Evolutionary conservation across 2,797 vertebrate genomes (phyloP).

Genomic region (Lepidocolaptes lacrymiger): DNA sequence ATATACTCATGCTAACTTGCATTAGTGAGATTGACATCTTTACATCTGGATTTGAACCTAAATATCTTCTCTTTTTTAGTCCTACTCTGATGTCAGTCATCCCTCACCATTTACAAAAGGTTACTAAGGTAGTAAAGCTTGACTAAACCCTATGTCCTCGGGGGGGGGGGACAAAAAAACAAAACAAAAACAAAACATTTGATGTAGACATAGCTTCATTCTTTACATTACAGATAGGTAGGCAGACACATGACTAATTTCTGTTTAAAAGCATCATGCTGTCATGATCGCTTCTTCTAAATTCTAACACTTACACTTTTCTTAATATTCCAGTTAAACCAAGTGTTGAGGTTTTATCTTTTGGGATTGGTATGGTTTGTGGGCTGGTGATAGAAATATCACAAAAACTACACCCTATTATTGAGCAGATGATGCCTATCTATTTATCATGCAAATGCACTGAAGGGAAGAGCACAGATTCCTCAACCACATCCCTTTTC

Average conservation of each 20-base stretch:
- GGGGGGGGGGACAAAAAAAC: neutral
- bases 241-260: conserved; percentile 16
- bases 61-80: neutral
- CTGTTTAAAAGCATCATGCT: neutral
- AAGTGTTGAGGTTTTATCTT: neutral
- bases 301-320: neutral
- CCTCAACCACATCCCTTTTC: neutral
- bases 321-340: conserved; percentile 24
- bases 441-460: neutral
- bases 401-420: neutral
- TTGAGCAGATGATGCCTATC: neutral
- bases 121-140: conserved; percentile 30
- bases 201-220: conserved; percentile 18
- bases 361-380: neutral
- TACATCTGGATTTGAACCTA: neutral
- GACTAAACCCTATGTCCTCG: neutral
- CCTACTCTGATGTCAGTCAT: neutral
- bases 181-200: neutral
- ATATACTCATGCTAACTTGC: neutral
- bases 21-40: conserved; percentile 19
- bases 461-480: neutral
- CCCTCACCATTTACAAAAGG: conserved; percentile 7
- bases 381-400: neutral
- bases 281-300: neutral
- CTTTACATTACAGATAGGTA: conserved; percentile 45